Conservation (phyloP, 2,797 vertebrate genomes). For the Betta splendens region DNA sequence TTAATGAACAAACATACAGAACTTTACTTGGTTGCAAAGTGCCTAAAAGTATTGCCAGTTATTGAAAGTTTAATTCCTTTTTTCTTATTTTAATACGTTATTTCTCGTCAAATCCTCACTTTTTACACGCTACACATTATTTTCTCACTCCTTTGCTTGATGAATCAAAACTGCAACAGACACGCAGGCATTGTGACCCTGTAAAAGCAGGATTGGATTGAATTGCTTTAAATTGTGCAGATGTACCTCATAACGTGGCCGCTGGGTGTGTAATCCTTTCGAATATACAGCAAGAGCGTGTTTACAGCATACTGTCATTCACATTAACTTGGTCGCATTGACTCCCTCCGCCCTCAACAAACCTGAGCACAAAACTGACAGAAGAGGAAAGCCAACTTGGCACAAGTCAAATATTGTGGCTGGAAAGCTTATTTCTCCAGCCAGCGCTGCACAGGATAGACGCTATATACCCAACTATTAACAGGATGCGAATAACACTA, state of each 20-base stretch:
- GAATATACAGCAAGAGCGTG: constrained; percentile 70
- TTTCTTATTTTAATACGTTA: not conserved
- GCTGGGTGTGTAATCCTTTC: constrained; percentile 38
- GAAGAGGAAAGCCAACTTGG: constrained; percentile 69
- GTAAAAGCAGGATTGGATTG: no score
- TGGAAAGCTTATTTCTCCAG: constrained; percentile 49
- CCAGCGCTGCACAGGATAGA: constrained; percentile 26
- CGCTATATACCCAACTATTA: constrained; percentile 37
- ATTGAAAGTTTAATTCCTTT: constrained; percentile 7
- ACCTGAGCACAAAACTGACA: constrained; percentile 65
- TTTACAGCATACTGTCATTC: constrained; percentile 79
- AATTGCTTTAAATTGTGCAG: no score
- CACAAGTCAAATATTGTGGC: constrained; percentile 47
- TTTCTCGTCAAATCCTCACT: no score
- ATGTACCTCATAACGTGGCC: no score
- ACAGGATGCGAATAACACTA: constrained; percentile 53
- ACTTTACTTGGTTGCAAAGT: not conserved
- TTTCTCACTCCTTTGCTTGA: no score
- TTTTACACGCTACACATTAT: no score
- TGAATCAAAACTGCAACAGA: no score
- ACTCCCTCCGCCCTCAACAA: constrained; percentile 51
- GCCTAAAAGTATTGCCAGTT: constrained; percentile 8
- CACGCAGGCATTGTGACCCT: no score
- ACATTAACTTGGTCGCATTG: constrained; percentile 69
- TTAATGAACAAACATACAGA: not conserved